Percentiles rank a stretch among this genome's conserved stretches.
Evolutionary conservation across 1,140 invertebrate genomes (phyloP).

Genomic region (Melitaea cinxia): DNA sequence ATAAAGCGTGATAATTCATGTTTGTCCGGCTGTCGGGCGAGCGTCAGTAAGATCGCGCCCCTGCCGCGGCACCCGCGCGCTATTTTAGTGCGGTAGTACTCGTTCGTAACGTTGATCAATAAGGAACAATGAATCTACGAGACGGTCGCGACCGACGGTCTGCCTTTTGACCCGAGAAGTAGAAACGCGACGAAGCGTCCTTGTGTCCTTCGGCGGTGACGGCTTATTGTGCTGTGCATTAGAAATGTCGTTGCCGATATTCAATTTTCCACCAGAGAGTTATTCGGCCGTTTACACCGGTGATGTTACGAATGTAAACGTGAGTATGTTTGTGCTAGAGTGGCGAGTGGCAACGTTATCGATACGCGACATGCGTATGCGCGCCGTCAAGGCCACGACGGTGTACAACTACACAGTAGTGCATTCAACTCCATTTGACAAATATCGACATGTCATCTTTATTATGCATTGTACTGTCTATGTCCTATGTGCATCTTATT

Average conservation of each 20-base stretch:
- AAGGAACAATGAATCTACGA: slow-evolving; percentile 63
- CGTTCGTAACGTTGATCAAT: slow-evolving; percentile 48
- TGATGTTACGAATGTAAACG: slow-evolving; percentile 63
- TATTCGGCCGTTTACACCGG: slow-evolving; percentile 70
- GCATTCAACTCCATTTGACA: slow-evolving; percentile 61
- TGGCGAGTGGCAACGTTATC: slow-evolving; percentile 53
- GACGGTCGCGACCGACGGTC: slow-evolving; percentile 39
- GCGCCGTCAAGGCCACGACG: slow-evolving; percentile 64
- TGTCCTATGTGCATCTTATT: background rate
- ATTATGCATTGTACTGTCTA: no score
- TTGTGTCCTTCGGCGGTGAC: slow-evolving; percentile 20
- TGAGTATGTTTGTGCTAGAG: slow-evolving; percentile 58
- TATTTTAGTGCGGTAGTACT: slow-evolving; percentile 39
- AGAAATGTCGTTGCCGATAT: slow-evolving; percentile 55
- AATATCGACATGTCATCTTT: no score
- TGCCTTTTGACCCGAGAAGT: slow-evolving; percentile 34
- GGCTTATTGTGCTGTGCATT: slow-evolving; percentile 41
- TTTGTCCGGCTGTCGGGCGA: slow-evolving; percentile 50
- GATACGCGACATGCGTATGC: slow-evolving; percentile 52
- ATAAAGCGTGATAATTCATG: slow-evolving; percentile 65
- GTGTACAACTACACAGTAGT: slow-evolving; percentile 54
- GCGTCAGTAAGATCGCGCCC: slow-evolving; percentile 56
- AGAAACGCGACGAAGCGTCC: slow-evolving; percentile 29
- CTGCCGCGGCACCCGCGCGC: slow-evolving; percentile 46
- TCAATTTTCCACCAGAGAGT: slow-evolving; percentile 72